phyloP scores from a whole-genome alignment of 2,888 invertebrate genomes.

The Eutolmus rufibarbis region DNA sequence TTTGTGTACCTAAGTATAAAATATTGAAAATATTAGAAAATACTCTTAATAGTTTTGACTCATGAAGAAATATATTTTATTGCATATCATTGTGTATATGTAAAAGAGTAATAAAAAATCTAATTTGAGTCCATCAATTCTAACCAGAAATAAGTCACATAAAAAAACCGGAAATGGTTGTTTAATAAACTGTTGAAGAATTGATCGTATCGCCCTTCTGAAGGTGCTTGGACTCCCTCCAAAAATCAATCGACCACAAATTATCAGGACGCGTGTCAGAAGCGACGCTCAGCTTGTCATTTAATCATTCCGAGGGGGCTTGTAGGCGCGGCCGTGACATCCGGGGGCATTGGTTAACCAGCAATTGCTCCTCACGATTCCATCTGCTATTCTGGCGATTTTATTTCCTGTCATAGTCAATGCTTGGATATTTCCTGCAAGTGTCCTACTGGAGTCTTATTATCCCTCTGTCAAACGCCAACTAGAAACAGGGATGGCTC shows the following conservation, averaged over 20 bases:
- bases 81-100: neutral
- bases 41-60: no score
- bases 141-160: neutral
- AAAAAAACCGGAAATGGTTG: slow-evolving; percentile 16
- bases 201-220: neutral
- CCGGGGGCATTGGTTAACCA: slow-evolving; percentile 5
- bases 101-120: no score
- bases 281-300: slow-evolving; percentile 62
- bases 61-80: neutral
- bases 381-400: slow-evolving; percentile 20
- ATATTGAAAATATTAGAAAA: no score
- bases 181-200: slow-evolving; percentile 15
- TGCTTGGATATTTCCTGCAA: slow-evolving; percentile 21
- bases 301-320: slow-evolving; percentile 55
- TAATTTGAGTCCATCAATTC: neutral
- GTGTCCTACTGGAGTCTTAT: neutral
- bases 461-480: neutral
- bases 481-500: neutral
- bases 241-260: slow-evolving; percentile 43
- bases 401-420: slow-evolving; percentile 3
- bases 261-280: slow-evolving; percentile 60
- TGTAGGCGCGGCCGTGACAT: neutral
- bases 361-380: neutral
- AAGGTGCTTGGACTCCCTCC: neutral
- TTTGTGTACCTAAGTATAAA: no score